These are phyloP conservation scores for Drosophila phalerata DNA, from an alignment of 2,888 invertebrate genomes.

Conservation along the genomic window DNA sequence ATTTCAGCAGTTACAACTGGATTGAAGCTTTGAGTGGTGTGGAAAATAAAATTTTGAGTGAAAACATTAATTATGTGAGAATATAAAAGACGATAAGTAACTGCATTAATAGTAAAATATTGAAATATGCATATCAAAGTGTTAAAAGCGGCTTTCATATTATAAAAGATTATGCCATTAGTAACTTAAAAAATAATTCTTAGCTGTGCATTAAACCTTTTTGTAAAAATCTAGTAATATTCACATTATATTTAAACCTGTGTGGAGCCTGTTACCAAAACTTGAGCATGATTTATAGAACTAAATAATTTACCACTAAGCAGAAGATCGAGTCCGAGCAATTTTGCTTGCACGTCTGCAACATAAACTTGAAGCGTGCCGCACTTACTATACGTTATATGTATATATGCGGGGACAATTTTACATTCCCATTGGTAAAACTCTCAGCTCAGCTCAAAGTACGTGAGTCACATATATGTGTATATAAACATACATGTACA, in stretches of 20 bases:
- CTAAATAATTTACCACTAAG: not conserved
- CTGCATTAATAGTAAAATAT: not conserved
- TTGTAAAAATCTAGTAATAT: not conserved
- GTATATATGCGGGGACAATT: conserved; percentile 20
- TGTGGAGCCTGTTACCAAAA: conserved; percentile 5
- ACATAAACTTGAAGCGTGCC: conserved; percentile 52
- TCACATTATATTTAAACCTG: not conserved
- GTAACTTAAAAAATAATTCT: not conserved
- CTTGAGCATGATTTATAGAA: not conserved
- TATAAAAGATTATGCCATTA: not conserved
- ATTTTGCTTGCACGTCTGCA: conserved; percentile 35
- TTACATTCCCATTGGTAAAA: conserved; percentile 11
- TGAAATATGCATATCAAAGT: not conserved
- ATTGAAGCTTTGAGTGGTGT: conserved; percentile 13
- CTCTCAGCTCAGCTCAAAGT: conserved; percentile 12
- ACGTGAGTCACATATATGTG: conserved; percentile 16
- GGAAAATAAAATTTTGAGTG: conserved; percentile 57
- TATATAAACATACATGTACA: too few species aligned
- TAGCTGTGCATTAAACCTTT: not conserved
- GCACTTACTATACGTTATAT: conserved; percentile 21
- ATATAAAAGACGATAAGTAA: conserved; percentile 9
- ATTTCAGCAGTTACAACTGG: conserved; percentile 11
- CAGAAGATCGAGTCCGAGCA: conserved; percentile 3
- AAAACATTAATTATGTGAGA: conserved; percentile 55
- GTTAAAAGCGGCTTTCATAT: not conserved